Evolutionary conservation across 2,797 vertebrate species (phyloP), one percentile per base, ranked within the genome.

Genomic region (Periparus ater): DNA sequence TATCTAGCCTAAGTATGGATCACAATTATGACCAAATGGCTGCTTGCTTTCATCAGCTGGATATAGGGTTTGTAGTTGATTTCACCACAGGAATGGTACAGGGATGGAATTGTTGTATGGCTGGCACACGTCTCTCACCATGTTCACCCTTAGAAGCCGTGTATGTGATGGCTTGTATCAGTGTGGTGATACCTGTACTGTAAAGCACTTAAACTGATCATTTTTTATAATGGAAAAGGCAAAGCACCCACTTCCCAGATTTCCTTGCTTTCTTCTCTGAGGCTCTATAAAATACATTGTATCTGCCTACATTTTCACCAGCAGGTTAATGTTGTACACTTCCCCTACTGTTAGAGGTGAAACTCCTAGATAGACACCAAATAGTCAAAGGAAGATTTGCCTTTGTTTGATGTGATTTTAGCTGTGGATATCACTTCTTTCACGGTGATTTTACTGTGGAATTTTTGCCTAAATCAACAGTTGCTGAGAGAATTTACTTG

Each of bases 341-440:
- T 68, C 17, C 13, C 5, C 38, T 10, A 42, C 1, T 2, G 7
- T 8, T 6, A 44, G 13, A 62, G 0, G 5, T 70, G 58, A 63
- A 70, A 51, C 27, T 81, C 23, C 14, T 50, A 42, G 48, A 23
- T 26, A 58, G 26, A 42, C 57, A 84, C 30, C n/a, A 77, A 23
- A 70, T 9, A 67, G 7, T 57, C 36, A 4, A n/a, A 63, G 26
- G 15, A 66, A 45, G 16, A 58, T 60, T 54, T 63, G 18, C 67
- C 16, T 74, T 84, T 62, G 21, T 17, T 22, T 71, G 34, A 66
- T 80, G 81, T 77, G 25, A 51, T 71, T 86, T 77, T n/a, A 47
- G 1, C 29, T 80, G 40, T 74, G 42, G 6, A 71, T 65, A 19
- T 51, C 32, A 88, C 44, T 81, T 73, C 17, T 91, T 82, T 63